Percentiles rank a stretch among this genome's conserved stretches.
phyloP scores from a whole-genome alignment of 35 echinoderm and acorn worm species.

The Heliocidaris tuberculata region DNA sequence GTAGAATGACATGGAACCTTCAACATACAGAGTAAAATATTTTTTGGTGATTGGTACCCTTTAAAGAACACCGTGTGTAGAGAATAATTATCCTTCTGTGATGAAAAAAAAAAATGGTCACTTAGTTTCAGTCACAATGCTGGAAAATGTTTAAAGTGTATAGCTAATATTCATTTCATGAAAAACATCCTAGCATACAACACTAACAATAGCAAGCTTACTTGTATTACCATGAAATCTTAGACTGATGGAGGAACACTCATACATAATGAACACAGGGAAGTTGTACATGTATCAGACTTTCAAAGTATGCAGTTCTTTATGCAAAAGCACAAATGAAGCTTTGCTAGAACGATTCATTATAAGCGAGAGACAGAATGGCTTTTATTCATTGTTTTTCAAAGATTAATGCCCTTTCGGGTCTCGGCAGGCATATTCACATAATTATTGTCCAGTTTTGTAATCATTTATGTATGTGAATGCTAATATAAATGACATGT shows the following conservation, averaged over 20 bases:
- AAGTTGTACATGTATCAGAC: neutral
- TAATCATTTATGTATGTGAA: too few relatives aligned
- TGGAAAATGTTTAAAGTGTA: too few relatives aligned
- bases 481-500: too few relatives aligned
- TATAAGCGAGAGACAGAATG: neutral
- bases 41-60: too few relatives aligned
- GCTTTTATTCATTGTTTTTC: neutral
- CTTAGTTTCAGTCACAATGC: neutral
- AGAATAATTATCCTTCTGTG: too few relatives aligned
- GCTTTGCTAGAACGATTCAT: neutral
- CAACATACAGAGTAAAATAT: too few relatives aligned
- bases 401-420: neutral
- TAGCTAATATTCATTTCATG: neutral
- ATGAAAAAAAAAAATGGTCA: neutral
- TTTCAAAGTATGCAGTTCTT: neutral
- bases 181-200: too few relatives aligned
- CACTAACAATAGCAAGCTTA: too few relatives aligned
- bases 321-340: neutral
- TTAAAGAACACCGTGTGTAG: too few relatives aligned
- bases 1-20: too few relatives aligned
- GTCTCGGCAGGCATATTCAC: neutral
- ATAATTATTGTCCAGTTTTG: neutral
- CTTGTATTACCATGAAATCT: too few relatives aligned
- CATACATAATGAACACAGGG: neutral
- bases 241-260: neutral